Conservation (phyloP, 2,888 invertebrate species). For the Dione juno region DNA sequence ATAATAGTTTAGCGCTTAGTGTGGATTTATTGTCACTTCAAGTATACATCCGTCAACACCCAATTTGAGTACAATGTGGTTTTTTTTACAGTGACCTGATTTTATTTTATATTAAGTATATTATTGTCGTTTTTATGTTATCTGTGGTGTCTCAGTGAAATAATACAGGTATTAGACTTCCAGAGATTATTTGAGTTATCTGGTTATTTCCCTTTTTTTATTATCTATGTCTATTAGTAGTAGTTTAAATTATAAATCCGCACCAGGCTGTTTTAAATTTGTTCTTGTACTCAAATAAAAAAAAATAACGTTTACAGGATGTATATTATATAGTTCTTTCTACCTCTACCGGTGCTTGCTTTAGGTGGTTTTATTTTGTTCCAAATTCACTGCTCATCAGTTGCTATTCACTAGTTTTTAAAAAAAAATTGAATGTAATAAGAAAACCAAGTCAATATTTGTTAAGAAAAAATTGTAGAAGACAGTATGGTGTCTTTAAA, state of each 20-base stretch:
- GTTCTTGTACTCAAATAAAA: conserved; percentile 37
- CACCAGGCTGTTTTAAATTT: conserved; percentile 32
- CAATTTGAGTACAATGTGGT: conserved; percentile 6
- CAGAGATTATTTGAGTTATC: conserved; percentile 1
- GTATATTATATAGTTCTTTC: conserved; percentile 58
- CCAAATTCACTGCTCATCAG: conserved; percentile 31
- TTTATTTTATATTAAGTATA: conserved; percentile 2
- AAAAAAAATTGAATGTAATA: not conserved
- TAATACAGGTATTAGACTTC: conserved; percentile 10
- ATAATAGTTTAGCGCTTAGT: conserved; percentile 45
- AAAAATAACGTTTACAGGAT: conserved; percentile 38
- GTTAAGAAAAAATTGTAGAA: not conserved
- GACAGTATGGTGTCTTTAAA: too few relatives aligned
- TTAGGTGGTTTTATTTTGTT: conserved; percentile 51
- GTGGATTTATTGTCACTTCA: conserved; percentile 42
- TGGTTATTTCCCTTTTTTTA: not conserved
- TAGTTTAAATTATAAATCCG: conserved; percentile 31
- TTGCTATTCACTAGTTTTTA: conserved; percentile 19
- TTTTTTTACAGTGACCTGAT: conserved; percentile 21
- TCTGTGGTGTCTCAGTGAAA: not conserved
- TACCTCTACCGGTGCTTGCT: conserved; percentile 80
- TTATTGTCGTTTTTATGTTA: not conserved
- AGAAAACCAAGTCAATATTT: conserved; percentile 9
- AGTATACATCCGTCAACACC: not conserved
- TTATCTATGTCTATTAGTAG: not conserved